Evolutionary conservation across 1,140 invertebrate species (phyloP).

Genomic region (Aphelenchoides fujianensis): DNA sequence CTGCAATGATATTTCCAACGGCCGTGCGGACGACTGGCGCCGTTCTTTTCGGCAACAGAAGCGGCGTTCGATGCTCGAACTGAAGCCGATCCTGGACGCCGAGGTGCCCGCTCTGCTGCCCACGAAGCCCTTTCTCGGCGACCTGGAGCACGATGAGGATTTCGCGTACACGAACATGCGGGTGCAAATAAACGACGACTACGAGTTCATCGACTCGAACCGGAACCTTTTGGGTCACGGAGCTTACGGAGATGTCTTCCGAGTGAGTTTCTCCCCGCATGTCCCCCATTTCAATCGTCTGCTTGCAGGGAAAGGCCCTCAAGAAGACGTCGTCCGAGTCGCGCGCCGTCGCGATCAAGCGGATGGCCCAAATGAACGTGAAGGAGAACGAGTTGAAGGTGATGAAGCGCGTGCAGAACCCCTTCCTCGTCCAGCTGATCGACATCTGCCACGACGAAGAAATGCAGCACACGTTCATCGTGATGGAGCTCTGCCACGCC

Average conservation of each 20-base stretch:
- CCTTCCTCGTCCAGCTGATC: slow-evolving; percentile 45
- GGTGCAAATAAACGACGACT: slow-evolving; percentile 29
- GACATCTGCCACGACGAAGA: slow-evolving; percentile 52
- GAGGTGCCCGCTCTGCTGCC: neutral
- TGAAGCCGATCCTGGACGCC: neutral
- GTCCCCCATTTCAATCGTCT: neutral
- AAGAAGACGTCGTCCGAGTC: slow-evolving; percentile 36
- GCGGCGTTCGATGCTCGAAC: neutral
- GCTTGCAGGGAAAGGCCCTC: slow-evolving; percentile 25
- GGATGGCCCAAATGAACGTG: slow-evolving; percentile 25
- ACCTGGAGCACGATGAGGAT: slow-evolving; percentile 3
- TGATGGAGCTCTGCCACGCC: slow-evolving; percentile 56
- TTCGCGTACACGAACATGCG: slow-evolving; percentile 27
- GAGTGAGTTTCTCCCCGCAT: slow-evolving; percentile 13
- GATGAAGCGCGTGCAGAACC: slow-evolving; percentile 38
- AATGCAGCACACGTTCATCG: slow-evolving; percentile 41
- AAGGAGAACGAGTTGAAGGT: slow-evolving; percentile 40
- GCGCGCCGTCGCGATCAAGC: slow-evolving; percentile 36
- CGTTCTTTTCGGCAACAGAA: slow-evolving; percentile 2
- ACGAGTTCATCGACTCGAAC: slow-evolving; percentile 41
- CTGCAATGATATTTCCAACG: neutral
- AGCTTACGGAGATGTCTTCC: slow-evolving; percentile 48
- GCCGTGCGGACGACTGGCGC: neutral
- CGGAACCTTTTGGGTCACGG: slow-evolving; percentile 39
- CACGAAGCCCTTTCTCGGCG: neutral